Conservation (phyloP, 2,797 vertebrate species). For the Ciconia nigra region DNA sequence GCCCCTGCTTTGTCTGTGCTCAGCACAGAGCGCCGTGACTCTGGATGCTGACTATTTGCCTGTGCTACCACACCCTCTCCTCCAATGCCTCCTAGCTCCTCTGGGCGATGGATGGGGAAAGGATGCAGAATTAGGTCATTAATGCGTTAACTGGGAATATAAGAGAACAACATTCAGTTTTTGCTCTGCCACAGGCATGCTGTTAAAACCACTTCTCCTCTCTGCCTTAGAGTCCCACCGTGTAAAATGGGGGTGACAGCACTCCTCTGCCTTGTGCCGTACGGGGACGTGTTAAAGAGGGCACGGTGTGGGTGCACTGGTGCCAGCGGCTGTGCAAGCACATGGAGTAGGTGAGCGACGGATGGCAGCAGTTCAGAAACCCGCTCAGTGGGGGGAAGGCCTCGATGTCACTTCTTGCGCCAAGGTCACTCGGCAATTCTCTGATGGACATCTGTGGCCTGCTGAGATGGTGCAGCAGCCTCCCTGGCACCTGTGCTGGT, state of each 20-base stretch:
- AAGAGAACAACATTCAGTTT: not conserved
- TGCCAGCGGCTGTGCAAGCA: not conserved
- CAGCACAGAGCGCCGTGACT: fast-evolving
- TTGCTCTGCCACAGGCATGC: not conserved
- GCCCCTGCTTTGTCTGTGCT: not conserved
- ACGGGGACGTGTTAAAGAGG: not conserved
- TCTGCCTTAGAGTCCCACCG: not conserved
- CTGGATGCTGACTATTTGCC: not conserved
- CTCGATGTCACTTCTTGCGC: not conserved
- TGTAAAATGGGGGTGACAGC: not conserved
- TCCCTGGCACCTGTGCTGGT: not conserved
- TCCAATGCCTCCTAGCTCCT: not conserved
- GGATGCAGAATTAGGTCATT: slow-evolving; percentile 47
- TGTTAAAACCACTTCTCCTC: not conserved
- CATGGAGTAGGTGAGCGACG: not conserved
- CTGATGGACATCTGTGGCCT: not conserved
- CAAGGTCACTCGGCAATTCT: slow-evolving; percentile 1
- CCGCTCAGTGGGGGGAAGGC: not conserved
- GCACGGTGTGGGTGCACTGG: not conserved
- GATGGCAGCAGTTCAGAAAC: not conserved
- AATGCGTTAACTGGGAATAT: not conserved
- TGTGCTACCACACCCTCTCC: not conserved
- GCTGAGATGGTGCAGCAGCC: slow-evolving; percentile 7
- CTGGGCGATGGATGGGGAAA: not conserved
- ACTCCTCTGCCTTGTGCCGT: not conserved